Evolutionary conservation across 64 coral and sea anemone species (phyloP).

Genomic region (Dendrophyllia cribrosa): DNA sequence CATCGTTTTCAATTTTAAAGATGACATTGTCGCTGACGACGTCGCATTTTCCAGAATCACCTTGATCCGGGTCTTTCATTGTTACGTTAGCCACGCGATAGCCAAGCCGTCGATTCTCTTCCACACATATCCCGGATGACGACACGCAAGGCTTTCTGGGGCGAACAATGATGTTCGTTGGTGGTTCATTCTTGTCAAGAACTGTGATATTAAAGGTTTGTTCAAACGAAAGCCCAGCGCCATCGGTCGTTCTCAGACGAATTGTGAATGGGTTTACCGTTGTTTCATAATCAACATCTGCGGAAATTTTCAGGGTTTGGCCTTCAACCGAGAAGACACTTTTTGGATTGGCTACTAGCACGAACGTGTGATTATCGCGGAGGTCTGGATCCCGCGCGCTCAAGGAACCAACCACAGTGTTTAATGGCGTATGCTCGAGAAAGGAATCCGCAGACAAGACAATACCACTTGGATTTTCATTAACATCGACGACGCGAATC

Average conservation of each 20-base stretch:
- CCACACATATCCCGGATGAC: slow-evolving; percentile 38
- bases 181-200: slow-evolving; percentile 78
- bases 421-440: slow-evolving; percentile 67
- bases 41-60: slow-evolving; percentile 57
- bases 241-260: slow-evolving; percentile 48
- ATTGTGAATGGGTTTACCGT: neutral
- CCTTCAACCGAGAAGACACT: slow-evolving; percentile 41
- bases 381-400: slow-evolving; percentile 79
- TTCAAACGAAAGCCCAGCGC: slow-evolving; percentile 45
- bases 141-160: slow-evolving; percentile 40
- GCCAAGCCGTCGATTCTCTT: slow-evolving; percentile 68
- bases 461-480: slow-evolving; percentile 77
- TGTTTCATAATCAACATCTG: slow-evolving; percentile 64
- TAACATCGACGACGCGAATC: slow-evolving; percentile 70
- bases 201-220: slow-evolving; percentile 68
- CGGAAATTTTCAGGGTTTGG: slow-evolving; percentile 42
- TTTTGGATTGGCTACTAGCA: slow-evolving; percentile 49
- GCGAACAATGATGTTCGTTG: slow-evolving; percentile 26
- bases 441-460: slow-evolving; percentile 67
- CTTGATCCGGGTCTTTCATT: slow-evolving; percentile 64
- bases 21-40: slow-evolving; percentile 44
- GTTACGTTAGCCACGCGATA: slow-evolving; percentile 65
- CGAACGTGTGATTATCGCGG: slow-evolving; percentile 77
- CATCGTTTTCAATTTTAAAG: slow-evolving; percentile 45
- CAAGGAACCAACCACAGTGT: slow-evolving; percentile 70